A percentile compares a stretch with the other conserved stretches of the same genome.
Conservation (phyloP, 2,888 invertebrate genomes). For the Julus scanicus region DNA sequence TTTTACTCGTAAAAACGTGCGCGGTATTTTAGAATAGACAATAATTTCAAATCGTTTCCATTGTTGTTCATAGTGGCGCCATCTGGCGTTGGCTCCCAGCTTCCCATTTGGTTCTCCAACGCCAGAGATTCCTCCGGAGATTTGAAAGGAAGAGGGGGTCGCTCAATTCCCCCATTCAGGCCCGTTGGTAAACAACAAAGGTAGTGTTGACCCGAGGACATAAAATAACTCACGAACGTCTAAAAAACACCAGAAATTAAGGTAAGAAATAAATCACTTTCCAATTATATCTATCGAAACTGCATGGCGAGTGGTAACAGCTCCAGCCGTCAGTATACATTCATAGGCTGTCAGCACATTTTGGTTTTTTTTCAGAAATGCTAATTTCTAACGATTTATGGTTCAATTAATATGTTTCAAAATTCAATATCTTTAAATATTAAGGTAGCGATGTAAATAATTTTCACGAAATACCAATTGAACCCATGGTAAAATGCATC, state of each 20-base stretch:
- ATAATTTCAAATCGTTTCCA: not conserved
- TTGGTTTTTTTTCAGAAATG: too few species aligned
- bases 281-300: not conserved
- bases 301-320: not conserved
- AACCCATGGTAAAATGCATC: not conserved
- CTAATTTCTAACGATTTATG: too few species aligned
- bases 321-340: not conserved
- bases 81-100: not conserved
- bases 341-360: not conserved
- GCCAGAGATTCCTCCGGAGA: slow-evolving; percentile 21
- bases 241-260: not conserved
- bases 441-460: not conserved
- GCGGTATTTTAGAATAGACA: not conserved
- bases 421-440: too few species aligned
- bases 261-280: not conserved
- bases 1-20: not conserved
- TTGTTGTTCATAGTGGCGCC: slow-evolving; percentile 3
- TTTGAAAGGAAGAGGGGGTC: slow-evolving; percentile 4
- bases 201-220: slow-evolving; percentile 3
- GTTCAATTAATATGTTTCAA: too few species aligned
- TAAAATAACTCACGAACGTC: not conserved
- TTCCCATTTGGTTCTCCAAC: slow-evolving; percentile 5
- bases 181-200: not conserved
- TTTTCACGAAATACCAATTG: not conserved
- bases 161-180: not conserved